A percentile compares a stretch with the other conserved stretches of the same genome.
phyloP scores from a whole-genome alignment of 2,113 vertebrate species.

The Monopterus albus region DNA sequence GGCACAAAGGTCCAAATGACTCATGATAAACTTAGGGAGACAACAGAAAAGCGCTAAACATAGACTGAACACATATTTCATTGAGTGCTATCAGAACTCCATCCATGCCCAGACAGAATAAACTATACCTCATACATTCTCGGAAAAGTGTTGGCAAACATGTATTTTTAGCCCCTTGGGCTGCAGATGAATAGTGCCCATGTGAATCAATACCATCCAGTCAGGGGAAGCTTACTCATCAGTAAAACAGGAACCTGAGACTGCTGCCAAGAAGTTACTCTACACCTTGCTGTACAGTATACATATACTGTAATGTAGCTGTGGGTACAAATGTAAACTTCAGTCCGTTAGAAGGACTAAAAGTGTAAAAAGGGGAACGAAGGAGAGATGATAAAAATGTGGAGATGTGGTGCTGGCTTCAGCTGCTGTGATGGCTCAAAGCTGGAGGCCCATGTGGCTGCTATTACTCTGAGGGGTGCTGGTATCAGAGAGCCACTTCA shows the following conservation, averaged over 20 bases:
- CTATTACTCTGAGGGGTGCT: slow-evolving; percentile 68
- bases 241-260: slow-evolving; percentile 27
- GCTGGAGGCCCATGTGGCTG: slow-evolving; percentile 67
- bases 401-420: slow-evolving; percentile 8
- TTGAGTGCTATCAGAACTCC: slow-evolving; percentile 2
- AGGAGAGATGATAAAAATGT: slow-evolving; percentile 6
- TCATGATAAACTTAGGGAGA: slow-evolving; percentile 11
- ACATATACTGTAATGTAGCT: too few relatives aligned
- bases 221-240: slow-evolving; percentile 61
- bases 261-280: slow-evolving; percentile 27
- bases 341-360: background rate
- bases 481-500: slow-evolving; percentile 70
- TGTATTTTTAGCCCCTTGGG: slow-evolving; percentile 63
- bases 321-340: background rate
- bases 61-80: slow-evolving; percentile 13
- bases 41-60: slow-evolving; percentile 19
- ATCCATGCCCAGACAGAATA: slow-evolving; percentile 18
- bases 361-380: background rate
- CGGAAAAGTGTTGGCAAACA: slow-evolving; percentile 45
- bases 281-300: background rate
- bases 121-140: slow-evolving; percentile 32
- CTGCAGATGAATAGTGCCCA: slow-evolving; percentile 6
- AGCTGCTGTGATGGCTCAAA: slow-evolving; percentile 31
- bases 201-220: slow-evolving; percentile 34
- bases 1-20: background rate